Conservation (phyloP, 2,888 invertebrate species). For the Tuta absoluta region DNA sequence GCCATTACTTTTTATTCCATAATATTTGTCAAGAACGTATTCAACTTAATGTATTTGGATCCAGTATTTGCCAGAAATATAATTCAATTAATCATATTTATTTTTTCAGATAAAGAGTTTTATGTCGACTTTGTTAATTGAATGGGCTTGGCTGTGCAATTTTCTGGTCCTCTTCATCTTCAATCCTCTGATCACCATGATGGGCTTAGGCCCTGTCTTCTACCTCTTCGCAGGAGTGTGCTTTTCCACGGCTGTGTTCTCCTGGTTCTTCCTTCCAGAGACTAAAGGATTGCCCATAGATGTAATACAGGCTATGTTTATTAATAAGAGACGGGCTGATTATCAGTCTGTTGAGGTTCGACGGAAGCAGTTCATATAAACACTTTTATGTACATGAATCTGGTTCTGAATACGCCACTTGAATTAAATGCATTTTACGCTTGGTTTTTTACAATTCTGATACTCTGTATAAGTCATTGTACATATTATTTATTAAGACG, state of each 20-base stretch:
- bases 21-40: no score
- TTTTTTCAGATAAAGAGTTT: conserved; percentile 54
- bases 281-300: conserved; percentile 56
- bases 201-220: conserved; percentile 60
- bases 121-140: conserved; percentile 52
- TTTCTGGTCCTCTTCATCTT: conserved; percentile 58
- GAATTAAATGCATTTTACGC: no score
- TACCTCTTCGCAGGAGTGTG: conserved; percentile 55
- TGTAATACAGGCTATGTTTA: conserved; percentile 48
- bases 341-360: neutral
- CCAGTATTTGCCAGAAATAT: no score
- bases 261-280: conserved; percentile 50
- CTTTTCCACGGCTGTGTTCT: conserved; percentile 47
- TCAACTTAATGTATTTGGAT: no score
- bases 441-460: no score
- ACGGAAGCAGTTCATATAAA: neutral
- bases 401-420: neutral
- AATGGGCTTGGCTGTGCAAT: conserved; percentile 60
- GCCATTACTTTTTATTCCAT: no score
- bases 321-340: neutral
- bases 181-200: conserved; percentile 51
- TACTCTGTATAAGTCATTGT: no score
- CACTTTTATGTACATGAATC: neutral
- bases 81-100: neutral
- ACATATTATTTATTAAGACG: no score